Percentiles rank a stretch among this genome's conserved stretches.
Conservation (phyloP, 2,797 vertebrate species). For the Esox lucius region DNA sequence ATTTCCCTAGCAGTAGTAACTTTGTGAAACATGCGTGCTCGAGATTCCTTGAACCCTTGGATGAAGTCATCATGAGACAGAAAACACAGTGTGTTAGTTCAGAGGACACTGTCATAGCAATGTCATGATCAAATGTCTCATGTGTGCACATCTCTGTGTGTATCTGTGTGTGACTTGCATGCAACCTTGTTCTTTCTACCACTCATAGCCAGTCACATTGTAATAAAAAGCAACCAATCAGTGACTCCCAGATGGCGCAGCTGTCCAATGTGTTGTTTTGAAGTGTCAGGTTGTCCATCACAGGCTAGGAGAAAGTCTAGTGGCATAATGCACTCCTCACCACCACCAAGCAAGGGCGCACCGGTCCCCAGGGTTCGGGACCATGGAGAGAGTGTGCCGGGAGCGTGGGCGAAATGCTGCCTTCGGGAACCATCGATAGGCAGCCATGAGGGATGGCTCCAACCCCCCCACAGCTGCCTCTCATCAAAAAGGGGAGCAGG, state of each 20-base stretch:
- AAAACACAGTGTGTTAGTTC: slow-evolving; percentile 51
- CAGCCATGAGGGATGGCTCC: no score
- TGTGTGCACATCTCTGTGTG: slow-evolving; percentile 6
- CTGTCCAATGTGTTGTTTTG: no score
- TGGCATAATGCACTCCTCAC: no score
- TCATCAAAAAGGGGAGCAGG: no score
- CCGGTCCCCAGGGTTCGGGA: no score
- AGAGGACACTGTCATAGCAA: slow-evolving; percentile 23
- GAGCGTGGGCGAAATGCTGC: no score
- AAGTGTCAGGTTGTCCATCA: no score
- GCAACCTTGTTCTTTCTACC: not conserved
- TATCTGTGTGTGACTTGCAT: slow-evolving; percentile 21
- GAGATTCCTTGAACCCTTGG: slow-evolving; percentile 54
- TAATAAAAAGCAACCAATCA: not conserved
- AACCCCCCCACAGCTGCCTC: no score
- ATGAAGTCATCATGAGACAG: slow-evolving; percentile 44
- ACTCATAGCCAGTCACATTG: not conserved
- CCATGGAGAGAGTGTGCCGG: no score
- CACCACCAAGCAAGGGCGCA: no score
- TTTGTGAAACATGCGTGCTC: slow-evolving; percentile 58
- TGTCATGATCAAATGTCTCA: slow-evolving; percentile 23
- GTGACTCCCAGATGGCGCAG: not conserved
- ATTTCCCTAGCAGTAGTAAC: slow-evolving; percentile 56
- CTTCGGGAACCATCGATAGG: no score
- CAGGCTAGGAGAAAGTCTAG: no score